Percentiles rank a stretch among this genome's conserved stretches.
Evolutionary conservation across 2,888 invertebrate genomes (phyloP).

Genomic region (Tipula confusa): DNA sequence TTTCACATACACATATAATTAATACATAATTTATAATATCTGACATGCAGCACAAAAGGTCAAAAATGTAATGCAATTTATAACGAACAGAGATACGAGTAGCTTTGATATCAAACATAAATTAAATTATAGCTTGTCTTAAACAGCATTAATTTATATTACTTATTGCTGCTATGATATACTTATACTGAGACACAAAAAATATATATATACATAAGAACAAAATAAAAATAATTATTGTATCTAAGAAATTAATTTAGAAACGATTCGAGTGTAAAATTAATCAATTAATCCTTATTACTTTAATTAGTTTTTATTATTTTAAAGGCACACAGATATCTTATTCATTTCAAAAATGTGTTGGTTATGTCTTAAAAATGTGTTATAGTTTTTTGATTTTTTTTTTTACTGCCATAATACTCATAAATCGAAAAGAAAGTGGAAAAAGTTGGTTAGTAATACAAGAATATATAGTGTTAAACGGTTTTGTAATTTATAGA

Average conservation of each 20-base stretch:
- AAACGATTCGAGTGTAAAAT: conserved; percentile 12
- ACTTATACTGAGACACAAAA: background rate
- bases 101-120: background rate
- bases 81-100: background rate
- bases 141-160: background rate
- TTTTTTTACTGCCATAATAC: background rate
- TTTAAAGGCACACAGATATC: background rate
- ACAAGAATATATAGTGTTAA: conserved; percentile 14
- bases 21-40: background rate
- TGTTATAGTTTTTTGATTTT: background rate
- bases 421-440: background rate
- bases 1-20: background rate
- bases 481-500: background rate
- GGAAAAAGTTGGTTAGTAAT: background rate
- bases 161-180: background rate
- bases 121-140: background rate
- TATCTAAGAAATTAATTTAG: background rate
- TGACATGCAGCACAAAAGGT: background rate
- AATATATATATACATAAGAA: background rate
- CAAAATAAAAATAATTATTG: background rate
- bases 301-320: conserved; percentile 1
- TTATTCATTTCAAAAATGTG: background rate
- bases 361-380: background rate
- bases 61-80: conserved; percentile 1
- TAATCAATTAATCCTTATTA: conserved; percentile 20